Evolutionary conservation across 2,888 invertebrate species (phyloP).

Genomic region (Cheilosia grossa): DNA sequence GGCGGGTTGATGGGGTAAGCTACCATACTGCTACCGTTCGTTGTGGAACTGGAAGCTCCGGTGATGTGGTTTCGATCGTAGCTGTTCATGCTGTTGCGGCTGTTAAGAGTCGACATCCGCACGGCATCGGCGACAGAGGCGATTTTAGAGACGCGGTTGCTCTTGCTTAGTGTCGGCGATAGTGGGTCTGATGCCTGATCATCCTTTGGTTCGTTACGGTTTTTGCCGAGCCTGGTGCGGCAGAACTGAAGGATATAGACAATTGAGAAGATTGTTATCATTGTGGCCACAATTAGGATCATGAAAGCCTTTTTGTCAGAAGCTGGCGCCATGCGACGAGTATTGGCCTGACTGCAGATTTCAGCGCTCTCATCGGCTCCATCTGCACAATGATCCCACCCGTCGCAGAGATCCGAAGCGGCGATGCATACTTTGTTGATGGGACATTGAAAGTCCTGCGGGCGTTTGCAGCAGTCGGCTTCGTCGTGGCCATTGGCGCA

Average conservation of each 20-base stretch:
- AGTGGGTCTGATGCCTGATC: slow-evolving; percentile 88
- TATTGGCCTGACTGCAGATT: slow-evolving; percentile 84
- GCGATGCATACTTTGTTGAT: slow-evolving; percentile 90
- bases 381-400: slow-evolving; percentile 90
- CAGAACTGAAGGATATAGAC: slow-evolving; percentile 85
- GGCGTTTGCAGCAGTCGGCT: slow-evolving; percentile 87
- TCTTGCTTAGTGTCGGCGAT: slow-evolving; percentile 84
- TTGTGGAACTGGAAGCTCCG: slow-evolving; percentile 84
- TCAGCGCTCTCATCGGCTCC: slow-evolving; percentile 90
- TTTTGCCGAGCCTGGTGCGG: slow-evolving; percentile 84
- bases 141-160: slow-evolving; percentile 82
- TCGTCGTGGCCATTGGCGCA: slow-evolving; percentile 89
- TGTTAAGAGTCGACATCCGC: slow-evolving; percentile 87
- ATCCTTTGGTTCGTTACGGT: slow-evolving; percentile 85
- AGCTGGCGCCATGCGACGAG: slow-evolving; percentile 83
- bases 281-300: slow-evolving; percentile 85
- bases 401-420: slow-evolving; percentile 88
- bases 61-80: slow-evolving; percentile 89
- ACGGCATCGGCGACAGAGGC: slow-evolving; percentile 84
- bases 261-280: slow-evolving; percentile 85
- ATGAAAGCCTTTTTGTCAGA: slow-evolving; percentile 85
- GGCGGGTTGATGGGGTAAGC: slow-evolving; percentile 95
- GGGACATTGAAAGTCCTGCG: slow-evolving; percentile 88
- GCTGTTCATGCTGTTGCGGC: slow-evolving; percentile 86
- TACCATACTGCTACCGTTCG: slow-evolving; percentile 83